Conservation (phyloP, 2,888 invertebrate genomes). For the Silvanus unidentatus region DNA sequence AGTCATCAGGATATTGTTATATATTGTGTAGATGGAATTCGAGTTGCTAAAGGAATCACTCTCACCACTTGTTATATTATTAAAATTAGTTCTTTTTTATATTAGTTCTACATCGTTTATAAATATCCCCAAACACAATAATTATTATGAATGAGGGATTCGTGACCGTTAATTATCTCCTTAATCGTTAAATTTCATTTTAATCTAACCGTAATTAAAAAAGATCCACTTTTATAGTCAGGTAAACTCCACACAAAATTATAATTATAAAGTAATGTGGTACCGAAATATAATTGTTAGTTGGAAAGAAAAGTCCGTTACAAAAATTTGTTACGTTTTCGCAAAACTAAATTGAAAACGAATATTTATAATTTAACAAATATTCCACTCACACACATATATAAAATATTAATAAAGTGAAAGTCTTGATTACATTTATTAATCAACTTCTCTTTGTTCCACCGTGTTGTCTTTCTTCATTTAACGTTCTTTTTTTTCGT, state of each 20-base stretch:
- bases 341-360: too few species aligned
- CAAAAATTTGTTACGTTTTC: not conserved
- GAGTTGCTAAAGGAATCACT: too few species aligned
- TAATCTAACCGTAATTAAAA: slow-evolving; percentile 9
- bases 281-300: slow-evolving; percentile 12
- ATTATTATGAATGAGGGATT: slow-evolving; percentile 5
- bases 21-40: too few species aligned
- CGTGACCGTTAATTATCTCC: slow-evolving; percentile 8
- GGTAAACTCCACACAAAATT: slow-evolving; percentile 12
- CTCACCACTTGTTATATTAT: too few species aligned
- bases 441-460: too few species aligned
- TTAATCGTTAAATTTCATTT: slow-evolving; percentile 7
- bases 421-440: slow-evolving; percentile 9
- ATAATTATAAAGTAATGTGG: slow-evolving; percentile 8
- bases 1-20: too few species aligned
- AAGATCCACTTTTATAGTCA: slow-evolving; percentile 11
- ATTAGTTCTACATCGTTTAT: too few species aligned
- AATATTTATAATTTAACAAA: too few species aligned
- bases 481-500: slow-evolving; percentile 1
- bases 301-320: slow-evolving; percentile 10
- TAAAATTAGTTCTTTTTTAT: too few species aligned
- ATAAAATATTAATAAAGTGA: slow-evolving; percentile 3
- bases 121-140: not conserved
- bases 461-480: not conserved
- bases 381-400: too few species aligned